Base-by-base conservation (phyloP, 2,888 invertebrate species). In the Tenthredo scrophulariae region DNA sequence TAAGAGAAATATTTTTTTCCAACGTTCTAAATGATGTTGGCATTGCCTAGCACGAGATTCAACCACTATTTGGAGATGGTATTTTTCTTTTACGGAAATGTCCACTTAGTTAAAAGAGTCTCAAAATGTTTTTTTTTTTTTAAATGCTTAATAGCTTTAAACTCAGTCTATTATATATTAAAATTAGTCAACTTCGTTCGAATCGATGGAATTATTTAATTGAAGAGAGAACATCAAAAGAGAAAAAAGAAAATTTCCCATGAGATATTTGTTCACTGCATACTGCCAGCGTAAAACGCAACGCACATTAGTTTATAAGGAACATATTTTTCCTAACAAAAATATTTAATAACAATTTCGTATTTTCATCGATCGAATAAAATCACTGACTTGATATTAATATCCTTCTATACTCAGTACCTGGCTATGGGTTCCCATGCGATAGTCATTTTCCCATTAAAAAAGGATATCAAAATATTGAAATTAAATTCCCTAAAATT, bases 351-450 rank as follows among this genome's bases (percentile, higher is more conserved):
- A 77, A 46, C 54, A 54, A 77, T 40, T 80, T 85, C 54, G 54
- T 72, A 83, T 84, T 86, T 85, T 85, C 83, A 85, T 85, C 74
- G 50, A 82, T 87, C 82, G 84, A 86, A 86, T 65, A 65, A 80
- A 67, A 29, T 46, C 9, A 70, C 67, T 84, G 84, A 72, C 33
- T 70, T 72, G 85, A 85, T 86, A 87, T 84, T 87, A 75, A 62
- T 86, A 84, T 84, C 87, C 85, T 87, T 87, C 85, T 87, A 88
- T 88, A 87, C 88, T 88, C 87, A 87, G 89, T 89, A 89, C 89
- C 90, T 90, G 89, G 88, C 87, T 88, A 89, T 87, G 87, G 86
- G 85, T 89, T 87, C 85, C 89, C 87, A 90, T 88, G 86, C 87
- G 86, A 88, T 84, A 86, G 86, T 84, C 84, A 79, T 86, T 86